A percentile compares a stretch with the other conserved stretches of the same genome.
Conservation (phyloP, 2,888 invertebrate species). For the Rhimphoctona megacephalus region DNA sequence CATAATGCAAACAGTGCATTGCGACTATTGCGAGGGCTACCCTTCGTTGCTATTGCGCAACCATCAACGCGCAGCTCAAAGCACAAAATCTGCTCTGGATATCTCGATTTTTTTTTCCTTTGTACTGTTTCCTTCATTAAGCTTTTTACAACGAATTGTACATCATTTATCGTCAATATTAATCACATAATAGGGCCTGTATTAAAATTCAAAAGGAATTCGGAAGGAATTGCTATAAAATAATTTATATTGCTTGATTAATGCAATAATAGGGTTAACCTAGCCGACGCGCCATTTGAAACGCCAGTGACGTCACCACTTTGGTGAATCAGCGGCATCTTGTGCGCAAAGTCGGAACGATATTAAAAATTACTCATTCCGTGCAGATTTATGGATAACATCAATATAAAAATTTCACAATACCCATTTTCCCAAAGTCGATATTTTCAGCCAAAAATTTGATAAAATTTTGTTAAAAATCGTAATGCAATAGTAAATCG, state of each 20-base stretch:
- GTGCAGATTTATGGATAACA: not conserved
- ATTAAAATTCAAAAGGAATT: not conserved
- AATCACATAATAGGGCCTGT: not conserved
- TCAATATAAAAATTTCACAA: not conserved
- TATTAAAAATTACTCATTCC: not conserved
- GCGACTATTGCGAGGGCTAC: slow-evolving; percentile 48
- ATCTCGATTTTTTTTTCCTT: slow-evolving; percentile 16
- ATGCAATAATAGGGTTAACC: slow-evolving; percentile 3
- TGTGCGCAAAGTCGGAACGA: not conserved
- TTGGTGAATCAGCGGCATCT: slow-evolving; percentile 22
- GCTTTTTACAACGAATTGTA: not conserved
- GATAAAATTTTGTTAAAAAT: not conserved
- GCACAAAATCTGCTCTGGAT: not conserved
- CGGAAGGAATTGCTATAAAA: not conserved
- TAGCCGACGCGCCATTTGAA: slow-evolving; percentile 45
- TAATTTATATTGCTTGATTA: not conserved
- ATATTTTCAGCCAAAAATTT: not conserved
- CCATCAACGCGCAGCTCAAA: slow-evolving; percentile 23
- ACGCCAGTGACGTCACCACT: slow-evolving; percentile 24
- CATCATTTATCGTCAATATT: not conserved
- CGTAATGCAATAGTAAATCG: not conserved
- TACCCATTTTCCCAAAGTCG: not conserved
- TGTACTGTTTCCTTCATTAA: slow-evolving; percentile 8
- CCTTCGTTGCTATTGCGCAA: slow-evolving; percentile 53
- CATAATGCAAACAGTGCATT: slow-evolving; percentile 65